Base-by-base conservation (phyloP, 2,888 invertebrate species). In the Argyresthia goedartella region DNA sequence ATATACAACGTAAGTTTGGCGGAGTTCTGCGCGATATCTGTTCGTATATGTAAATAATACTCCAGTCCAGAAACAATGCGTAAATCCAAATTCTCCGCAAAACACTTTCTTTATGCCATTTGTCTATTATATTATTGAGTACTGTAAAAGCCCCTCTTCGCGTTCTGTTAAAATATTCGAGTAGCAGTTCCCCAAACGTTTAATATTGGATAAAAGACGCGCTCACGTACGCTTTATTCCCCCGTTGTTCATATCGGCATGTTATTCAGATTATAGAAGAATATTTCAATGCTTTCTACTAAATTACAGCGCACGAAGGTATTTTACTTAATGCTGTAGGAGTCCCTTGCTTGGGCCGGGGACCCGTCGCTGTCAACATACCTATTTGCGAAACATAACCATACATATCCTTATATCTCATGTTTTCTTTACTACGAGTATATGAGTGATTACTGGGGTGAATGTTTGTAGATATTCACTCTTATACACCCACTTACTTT, bases 261-360 rank as follows among this genome's bases (percentile, higher is more conserved):
- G 86, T 85, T 86, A 85, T 85, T 84, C 81, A 81, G 82, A 86
- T 84, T 85, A 85, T 80, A 85, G 85, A 86, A 82, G 85, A 85
- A 85, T 84, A 84, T 84, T 85, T 85, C 86, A 84, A 85, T 84
- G 86, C 85, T 85, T 82, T 86, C 81, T 85, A 84, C 81, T 81
- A 85, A 86, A 86, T 86, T 85, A 85, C 81, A 79, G 76, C 76
- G 73, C 78, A 81, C 81, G 81, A 69, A 77, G 79, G 75, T 79
- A 78, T 81, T 82, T 81, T 77, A 76, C 76, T 77, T 2, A 6
- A 4, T 25, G 25, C 3, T 25, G 25, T 25, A 4, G 25, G 25
- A 6, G 25, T 2, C 6, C 6, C 25, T 25, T 25, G 25, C n/a
- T 25, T 25, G 25, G 25, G 25, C 25, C 25, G 25, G 25, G 25